phyloP scores from a whole-genome alignment of 2,113 vertebrate genomes.

The Ammodramus savannarum region DNA sequence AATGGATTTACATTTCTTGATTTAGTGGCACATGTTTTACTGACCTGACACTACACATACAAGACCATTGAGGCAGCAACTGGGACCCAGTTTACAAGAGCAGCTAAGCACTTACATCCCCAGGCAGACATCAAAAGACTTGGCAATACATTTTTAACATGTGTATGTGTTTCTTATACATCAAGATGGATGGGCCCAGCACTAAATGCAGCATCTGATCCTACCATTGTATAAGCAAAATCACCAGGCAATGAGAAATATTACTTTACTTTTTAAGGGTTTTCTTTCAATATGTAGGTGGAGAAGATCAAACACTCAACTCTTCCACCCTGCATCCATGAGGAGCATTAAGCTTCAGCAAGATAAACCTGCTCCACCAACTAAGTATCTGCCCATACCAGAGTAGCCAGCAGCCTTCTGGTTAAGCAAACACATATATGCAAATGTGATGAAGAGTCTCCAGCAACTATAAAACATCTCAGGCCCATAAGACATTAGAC shows the following conservation, averaged over 20 bases:
- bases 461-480: neutral
- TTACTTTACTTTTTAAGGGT: neutral
- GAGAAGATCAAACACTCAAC: neutral
- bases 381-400: neutral
- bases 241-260: neutral
- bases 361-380: neutral
- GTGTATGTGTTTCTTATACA: neutral
- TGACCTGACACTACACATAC: neutral
- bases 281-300: neutral
- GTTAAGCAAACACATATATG: neutral
- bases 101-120: neutral
- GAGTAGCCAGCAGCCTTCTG: neutral
- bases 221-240: neutral
- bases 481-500: neutral
- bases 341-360: neutral
- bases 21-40: neutral
- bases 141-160: neutral
- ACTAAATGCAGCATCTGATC: neutral
- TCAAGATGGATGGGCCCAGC: neutral
- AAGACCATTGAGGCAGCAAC: neutral
- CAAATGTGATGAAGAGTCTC: neutral
- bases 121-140: neutral
- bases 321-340: neutral
- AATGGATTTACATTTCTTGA: constrained; percentile 18
- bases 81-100: neutral